Conservation (phyloP, 2,113 vertebrate species). For the Guaruba guarouba region DNA sequence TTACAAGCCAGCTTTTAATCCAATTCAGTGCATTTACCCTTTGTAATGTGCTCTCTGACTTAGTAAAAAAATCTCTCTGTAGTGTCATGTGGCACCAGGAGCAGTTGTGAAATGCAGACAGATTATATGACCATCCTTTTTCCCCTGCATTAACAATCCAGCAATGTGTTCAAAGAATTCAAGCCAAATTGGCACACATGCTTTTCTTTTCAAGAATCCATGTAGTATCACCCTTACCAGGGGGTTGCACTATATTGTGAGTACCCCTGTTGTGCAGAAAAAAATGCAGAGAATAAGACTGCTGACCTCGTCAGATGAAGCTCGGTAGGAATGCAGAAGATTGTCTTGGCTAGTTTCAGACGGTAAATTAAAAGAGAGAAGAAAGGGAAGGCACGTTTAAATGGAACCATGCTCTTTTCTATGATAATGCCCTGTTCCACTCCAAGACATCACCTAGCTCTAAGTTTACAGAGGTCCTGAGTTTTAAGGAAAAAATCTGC, state of each 20-base stretch:
- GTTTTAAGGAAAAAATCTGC: neutral
- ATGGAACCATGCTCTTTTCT: neutral
- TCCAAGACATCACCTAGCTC: neutral
- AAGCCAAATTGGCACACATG: slow-evolving; percentile 43
- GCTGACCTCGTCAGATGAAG: slow-evolving; percentile 58
- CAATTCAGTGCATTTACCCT: slow-evolving; percentile 53
- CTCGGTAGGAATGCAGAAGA: slow-evolving; percentile 34
- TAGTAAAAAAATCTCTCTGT: slow-evolving; percentile 35
- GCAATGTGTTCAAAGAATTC: slow-evolving; percentile 28
- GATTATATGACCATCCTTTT: slow-evolving; percentile 44
- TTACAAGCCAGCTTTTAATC: slow-evolving; percentile 55
- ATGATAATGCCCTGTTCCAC: neutral
- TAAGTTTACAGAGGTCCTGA: neutral
- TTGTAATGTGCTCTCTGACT: slow-evolving; percentile 54
- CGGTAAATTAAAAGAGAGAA: slow-evolving; percentile 8
- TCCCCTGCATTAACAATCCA: slow-evolving; percentile 18
- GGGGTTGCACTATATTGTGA: slow-evolving; percentile 7
- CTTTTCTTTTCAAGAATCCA: slow-evolving; percentile 50
- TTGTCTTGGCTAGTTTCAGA: slow-evolving; percentile 42
- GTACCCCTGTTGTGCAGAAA: slow-evolving; percentile 44
- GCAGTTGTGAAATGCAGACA: slow-evolving; percentile 24
- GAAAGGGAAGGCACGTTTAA: neutral
- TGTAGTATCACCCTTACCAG: slow-evolving; percentile 32
- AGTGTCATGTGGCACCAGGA: slow-evolving; percentile 29
- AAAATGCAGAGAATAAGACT: slow-evolving; percentile 37